Evolutionary conservation across 2,888 invertebrate species (phyloP).

Genomic region (Griposia aprilina): DNA sequence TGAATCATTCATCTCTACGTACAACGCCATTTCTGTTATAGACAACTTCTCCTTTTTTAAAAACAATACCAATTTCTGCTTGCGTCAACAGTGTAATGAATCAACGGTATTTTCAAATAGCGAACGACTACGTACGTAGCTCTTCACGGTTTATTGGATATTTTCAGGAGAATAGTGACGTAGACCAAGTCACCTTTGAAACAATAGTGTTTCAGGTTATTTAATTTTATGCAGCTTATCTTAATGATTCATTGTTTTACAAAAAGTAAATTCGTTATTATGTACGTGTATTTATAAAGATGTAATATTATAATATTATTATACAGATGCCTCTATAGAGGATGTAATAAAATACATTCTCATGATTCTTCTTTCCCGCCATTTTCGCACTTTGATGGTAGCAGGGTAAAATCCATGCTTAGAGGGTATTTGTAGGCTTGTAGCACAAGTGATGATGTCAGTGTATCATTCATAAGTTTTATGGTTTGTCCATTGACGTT

Average conservation of each 20-base stretch:
- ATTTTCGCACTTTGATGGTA: neutral
- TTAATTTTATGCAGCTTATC: constrained; percentile 6
- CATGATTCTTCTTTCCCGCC: neutral
- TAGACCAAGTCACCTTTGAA: constrained; percentile 1
- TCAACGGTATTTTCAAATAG: constrained; percentile 20
- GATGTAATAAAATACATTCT: neutral
- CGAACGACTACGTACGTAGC: neutral
- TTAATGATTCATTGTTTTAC: constrained; percentile 9
- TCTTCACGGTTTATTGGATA: neutral
- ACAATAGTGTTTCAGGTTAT: constrained; percentile 11
- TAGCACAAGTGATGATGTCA: neutral
- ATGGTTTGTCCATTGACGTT: neutral
- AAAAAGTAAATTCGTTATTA: neutral
- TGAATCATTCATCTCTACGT: constrained; percentile 14
- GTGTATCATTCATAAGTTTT: neutral
- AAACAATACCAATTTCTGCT: constrained; percentile 7
- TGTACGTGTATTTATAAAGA: neutral
- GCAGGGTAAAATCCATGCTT: neutral
- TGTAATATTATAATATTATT: neutral
- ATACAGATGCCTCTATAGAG: neutral
- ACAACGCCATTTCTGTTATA: neutral
- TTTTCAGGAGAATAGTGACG: constrained; percentile 37
- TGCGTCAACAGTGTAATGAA: constrained; percentile 33
- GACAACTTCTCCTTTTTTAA: constrained; percentile 5
- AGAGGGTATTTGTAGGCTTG: neutral